A percentile compares a stretch with the other conserved stretches of the same genome.
Conservation (phyloP, 2,888 invertebrate species). For the Xylota sylvarum region DNA sequence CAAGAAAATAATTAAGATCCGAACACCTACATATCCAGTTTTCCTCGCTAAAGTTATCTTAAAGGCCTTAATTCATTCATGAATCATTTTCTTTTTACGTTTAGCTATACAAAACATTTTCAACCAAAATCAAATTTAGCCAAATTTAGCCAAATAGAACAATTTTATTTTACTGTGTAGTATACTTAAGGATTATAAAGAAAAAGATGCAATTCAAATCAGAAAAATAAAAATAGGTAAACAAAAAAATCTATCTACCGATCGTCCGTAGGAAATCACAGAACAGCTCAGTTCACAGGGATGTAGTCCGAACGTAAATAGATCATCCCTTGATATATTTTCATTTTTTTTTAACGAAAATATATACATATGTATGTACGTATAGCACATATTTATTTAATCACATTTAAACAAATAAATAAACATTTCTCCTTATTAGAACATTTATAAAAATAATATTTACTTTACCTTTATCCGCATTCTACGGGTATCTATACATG, state of each 20-base stretch:
- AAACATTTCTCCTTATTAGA: conserved; percentile 3
- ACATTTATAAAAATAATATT: background rate
- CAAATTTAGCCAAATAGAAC: too few species aligned
- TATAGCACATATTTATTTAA: conserved; percentile 6
- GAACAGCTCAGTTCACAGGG: conserved; percentile 72
- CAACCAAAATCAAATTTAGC: background rate
- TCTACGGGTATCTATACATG: background rate
- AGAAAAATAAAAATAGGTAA: conserved; percentile 29
- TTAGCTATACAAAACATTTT: too few species aligned
- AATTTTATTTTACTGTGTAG: background rate
- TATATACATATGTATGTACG: background rate
- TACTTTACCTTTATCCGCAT: conserved; percentile 29
- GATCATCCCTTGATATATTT: conserved; percentile 34
- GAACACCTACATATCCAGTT: too few species aligned
- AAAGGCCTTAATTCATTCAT: too few species aligned
- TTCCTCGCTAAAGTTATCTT: too few species aligned
- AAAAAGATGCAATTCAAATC: background rate
- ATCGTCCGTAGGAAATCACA: conserved; percentile 72
- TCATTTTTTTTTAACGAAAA: conserved; percentile 16
- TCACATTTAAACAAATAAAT: conserved; percentile 30
- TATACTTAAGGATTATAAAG: background rate
- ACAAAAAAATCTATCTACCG: conserved; percentile 52
- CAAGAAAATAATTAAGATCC: too few species aligned
- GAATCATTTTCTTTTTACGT: too few species aligned
- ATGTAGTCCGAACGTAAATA: conserved; percentile 54